A percentile compares a stretch with the other conserved stretches of the same genome.
Conservation (phyloP, 1,140 invertebrate species). For the Drosophila nebulosa region DNA sequence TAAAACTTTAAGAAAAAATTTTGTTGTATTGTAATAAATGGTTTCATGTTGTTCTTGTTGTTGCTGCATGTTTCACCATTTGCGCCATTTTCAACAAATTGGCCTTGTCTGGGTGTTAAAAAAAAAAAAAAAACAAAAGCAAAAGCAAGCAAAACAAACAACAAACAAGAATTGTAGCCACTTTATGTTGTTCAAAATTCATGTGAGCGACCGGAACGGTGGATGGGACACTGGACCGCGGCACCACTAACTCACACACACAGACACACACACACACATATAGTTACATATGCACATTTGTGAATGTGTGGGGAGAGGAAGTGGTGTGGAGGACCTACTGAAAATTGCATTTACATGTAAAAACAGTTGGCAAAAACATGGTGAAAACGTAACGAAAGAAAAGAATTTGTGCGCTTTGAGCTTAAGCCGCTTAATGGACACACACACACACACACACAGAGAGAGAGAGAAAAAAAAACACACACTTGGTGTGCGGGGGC, state of each 20-base stretch:
- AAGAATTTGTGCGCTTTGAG: conserved; percentile 2
- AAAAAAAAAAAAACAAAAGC: conserved; percentile 8
- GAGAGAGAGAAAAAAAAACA: too few relatives aligned
- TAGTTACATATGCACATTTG: not conserved
- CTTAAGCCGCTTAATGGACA: conserved; percentile 71
- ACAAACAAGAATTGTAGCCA: conserved; percentile 51
- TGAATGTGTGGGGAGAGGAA: not conserved
- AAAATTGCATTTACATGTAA: conserved; percentile 71
- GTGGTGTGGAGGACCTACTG: conserved; percentile 43
- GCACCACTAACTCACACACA: conserved; percentile 2
- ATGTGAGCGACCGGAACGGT: not conserved
- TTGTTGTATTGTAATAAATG: not conserved
- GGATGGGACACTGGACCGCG: not conserved
- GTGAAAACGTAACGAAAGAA: not conserved
- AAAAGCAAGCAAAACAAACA: conserved; percentile 21
- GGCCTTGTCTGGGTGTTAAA: conserved; percentile 26
- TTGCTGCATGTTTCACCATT: conserved; percentile 27
- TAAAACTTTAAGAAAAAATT: not conserved
- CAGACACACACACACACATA: conserved; percentile 39
- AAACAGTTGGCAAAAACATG: conserved; percentile 35
- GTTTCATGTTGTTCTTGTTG: conserved; percentile 11
- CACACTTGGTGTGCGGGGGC: not conserved
- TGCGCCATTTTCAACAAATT: conserved; percentile 46
- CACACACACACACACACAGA: conserved; percentile 32
- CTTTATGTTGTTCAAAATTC: conserved; percentile 40